phyloP scores from a whole-genome alignment of 1,140 invertebrate genomes.

The Asobara japonica region DNA sequence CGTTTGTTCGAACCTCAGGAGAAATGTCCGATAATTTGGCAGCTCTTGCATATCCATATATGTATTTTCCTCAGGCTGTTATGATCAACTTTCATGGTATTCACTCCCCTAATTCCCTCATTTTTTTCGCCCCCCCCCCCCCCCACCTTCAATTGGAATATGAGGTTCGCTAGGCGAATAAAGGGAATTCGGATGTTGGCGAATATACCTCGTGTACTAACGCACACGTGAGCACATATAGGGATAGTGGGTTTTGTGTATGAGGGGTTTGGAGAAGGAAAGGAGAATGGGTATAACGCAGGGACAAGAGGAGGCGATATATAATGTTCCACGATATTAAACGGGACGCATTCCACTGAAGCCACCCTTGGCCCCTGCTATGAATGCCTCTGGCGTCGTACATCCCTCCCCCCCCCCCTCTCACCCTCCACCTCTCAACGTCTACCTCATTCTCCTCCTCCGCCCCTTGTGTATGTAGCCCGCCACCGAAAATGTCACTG shows the following conservation, averaged over 20 bases:
- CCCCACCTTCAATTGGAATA: background rate
- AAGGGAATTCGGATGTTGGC: background rate
- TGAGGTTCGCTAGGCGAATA: background rate
- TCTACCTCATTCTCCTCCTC: conserved; percentile 24
- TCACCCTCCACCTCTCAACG: conserved; percentile 29
- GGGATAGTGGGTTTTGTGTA: conserved; percentile 7
- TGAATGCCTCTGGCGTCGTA: conserved; percentile 58
- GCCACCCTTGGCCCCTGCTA: conserved; percentile 58
- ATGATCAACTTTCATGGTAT: no score
- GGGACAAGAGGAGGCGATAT: conserved; percentile 64
- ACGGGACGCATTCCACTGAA: conserved; percentile 66
- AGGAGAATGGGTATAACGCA: conserved; percentile 42
- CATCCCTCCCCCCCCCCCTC: conserved; percentile 35
- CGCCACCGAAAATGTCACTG: background rate
- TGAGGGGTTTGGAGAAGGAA: conserved; percentile 13
- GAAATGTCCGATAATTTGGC: no score
- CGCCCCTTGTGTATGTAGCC: background rate
- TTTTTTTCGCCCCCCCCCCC: no score
- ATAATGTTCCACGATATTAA: conserved; percentile 69
- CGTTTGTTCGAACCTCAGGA: no score
- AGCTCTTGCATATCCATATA: no score
- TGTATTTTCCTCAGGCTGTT: no score
- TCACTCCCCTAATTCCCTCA: no score
- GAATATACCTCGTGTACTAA: background rate
- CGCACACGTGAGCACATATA: background rate